A percentile compares a stretch with the other conserved stretches of the same genome.
phyloP scores from a whole-genome alignment of 2,888 invertebrate species.

The Danaus chrysippus region DNA sequence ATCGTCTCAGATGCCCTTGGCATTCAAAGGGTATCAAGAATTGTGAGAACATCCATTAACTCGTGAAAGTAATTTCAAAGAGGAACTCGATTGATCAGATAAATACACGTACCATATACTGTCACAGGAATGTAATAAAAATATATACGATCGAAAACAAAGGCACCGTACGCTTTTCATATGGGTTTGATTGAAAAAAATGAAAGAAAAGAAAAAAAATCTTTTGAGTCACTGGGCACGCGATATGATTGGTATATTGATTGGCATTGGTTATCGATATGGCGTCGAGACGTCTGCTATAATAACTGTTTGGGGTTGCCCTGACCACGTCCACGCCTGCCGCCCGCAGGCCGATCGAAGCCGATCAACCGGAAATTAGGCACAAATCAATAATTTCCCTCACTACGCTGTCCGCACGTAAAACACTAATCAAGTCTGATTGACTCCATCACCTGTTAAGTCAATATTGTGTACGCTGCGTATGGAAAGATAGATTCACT shows the following conservation, averaged over 20 bases:
- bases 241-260: constrained; percentile 36
- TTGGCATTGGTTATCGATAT: constrained; percentile 38
- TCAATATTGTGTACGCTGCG: constrained; percentile 16
- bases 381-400: constrained; percentile 74
- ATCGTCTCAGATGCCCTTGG: constrained; percentile 25
- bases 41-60: constrained; percentile 26
- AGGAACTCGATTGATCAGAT: constrained; percentile 25
- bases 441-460: constrained; percentile 44
- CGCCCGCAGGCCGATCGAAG: constrained; percentile 45
- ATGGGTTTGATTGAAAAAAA: constrained; percentile 17
- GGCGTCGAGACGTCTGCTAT: constrained; percentile 38
- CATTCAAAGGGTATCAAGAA: constrained; percentile 31
- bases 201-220: constrained; percentile 28
- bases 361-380: constrained; percentile 68
- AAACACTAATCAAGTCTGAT: constrained; percentile 62
- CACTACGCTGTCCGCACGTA: constrained; percentile 46
- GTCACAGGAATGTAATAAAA: neutral
- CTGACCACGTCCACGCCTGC: constrained; percentile 62
- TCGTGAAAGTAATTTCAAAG: constrained; percentile 27
- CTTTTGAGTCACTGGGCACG: constrained; percentile 31
- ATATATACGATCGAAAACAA: neutral
- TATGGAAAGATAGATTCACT: neutral
- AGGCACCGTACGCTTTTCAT: constrained; percentile 6
- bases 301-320: constrained; percentile 42
- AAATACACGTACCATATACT: constrained; percentile 12